phyloP scores from a whole-genome alignment of 1,140 invertebrate species.

The Cydia strobilella region DNA sequence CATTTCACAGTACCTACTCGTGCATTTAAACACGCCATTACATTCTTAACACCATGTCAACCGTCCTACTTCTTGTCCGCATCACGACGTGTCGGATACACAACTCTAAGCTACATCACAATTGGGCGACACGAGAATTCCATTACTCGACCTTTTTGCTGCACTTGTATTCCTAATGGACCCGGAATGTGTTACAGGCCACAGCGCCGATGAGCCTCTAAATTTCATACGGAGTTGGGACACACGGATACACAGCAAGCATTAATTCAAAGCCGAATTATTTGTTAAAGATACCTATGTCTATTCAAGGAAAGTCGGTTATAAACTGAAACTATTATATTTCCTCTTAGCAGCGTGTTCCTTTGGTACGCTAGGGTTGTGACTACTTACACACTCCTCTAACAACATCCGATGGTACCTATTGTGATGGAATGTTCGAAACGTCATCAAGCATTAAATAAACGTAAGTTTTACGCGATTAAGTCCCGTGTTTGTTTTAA shows the following conservation, averaged over 20 bases:
- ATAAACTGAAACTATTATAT: too few relatives aligned
- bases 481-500: too few relatives aligned
- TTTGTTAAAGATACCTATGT: background rate
- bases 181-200: slow-evolving; percentile 14
- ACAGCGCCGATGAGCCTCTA: slow-evolving; percentile 21
- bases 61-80: background rate
- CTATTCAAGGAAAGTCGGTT: too few relatives aligned
- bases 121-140: slow-evolving; percentile 20
- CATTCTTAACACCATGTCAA: slow-evolving; percentile 42
- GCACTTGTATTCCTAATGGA: slow-evolving; percentile 32
- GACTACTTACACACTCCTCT: too few relatives aligned
- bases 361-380: too few relatives aligned
- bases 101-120: background rate
- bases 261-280: too few relatives aligned
- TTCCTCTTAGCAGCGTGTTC: too few relatives aligned
- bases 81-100: background rate
- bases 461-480: too few relatives aligned
- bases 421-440: too few relatives aligned
- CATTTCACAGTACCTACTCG: background rate
- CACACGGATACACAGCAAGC: background rate
- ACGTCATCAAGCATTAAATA: too few relatives aligned
- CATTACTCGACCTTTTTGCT: slow-evolving; percentile 31
- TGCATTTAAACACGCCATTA: background rate
- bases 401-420: too few relatives aligned
- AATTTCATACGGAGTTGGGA: slow-evolving; percentile 26